Base-by-base conservation (phyloP, 2,797 vertebrate species). In the Euphonia xanthogaster region DNA sequence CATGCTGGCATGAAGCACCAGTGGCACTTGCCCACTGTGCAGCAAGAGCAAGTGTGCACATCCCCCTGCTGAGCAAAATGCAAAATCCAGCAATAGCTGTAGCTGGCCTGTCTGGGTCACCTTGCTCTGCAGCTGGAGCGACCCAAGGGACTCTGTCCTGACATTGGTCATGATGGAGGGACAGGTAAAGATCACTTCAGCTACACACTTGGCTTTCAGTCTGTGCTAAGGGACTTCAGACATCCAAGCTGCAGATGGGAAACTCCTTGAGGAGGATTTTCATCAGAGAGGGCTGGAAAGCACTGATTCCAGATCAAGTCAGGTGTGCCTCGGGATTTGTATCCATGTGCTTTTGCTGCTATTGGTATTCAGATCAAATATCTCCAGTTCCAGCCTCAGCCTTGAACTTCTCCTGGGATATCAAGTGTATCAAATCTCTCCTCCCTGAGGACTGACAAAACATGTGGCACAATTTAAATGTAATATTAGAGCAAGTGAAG, bases 351-450 rank as follows among this genome's bases (percentile, higher is more conserved):
- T 91, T 89, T 78, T 78, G 65, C 77, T 93, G 58, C 55, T 83
- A 13, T 80, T 87, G 39, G n/a, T 94, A 96, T 91, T 96, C 80
- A 73, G 62, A 91, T 68, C 55, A 86, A 88, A 28, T 72, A 81
- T 77, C 74, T 85, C 40, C 47, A 40, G 23, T 74, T 93, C 73
- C 45, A 84, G 39, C 54, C 67, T 81, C 61, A 86, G 81, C 60
- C 81, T 84, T 94, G 63, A 91, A 91, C 84, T 89, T 91, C 84
- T 83, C 55, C 55, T 85, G 78, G 47, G 75, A 71, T 88, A 77
- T 79, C 84, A 87, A 79, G 63, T 3, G 0, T 79, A 91, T 58
- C 22, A 53, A 60, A 76, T 79, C 73, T 88, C 35, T 86, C 28
- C 48, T 90, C 88, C 67, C 68, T 2, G 20, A 92, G 74, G 71